Evolutionary conservation across 2,113 vertebrate genomes (phyloP).

Genomic region (Pheucticus melanocephalus): DNA sequence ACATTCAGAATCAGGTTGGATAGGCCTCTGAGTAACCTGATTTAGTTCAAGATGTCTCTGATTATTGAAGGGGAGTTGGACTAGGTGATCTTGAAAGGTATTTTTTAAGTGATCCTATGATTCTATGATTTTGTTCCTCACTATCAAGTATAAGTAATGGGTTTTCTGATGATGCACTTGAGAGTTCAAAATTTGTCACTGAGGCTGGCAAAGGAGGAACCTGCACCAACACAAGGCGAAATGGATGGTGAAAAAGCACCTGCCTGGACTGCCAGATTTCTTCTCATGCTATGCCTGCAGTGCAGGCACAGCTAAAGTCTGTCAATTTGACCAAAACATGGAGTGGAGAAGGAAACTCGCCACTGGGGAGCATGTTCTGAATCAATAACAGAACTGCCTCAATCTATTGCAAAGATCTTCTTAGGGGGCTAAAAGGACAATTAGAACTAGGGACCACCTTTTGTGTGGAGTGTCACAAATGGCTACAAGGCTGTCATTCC

Average conservation of each 20-base stretch:
- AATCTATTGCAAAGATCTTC: not conserved
- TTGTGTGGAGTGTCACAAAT: not conserved
- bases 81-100: not conserved
- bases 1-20: not conserved
- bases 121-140: not conserved
- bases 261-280: not conserved
- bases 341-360: not conserved
- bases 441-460: not conserved
- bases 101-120: not conserved
- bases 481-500: not conserved
- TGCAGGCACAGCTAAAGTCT: not conserved
- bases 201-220: not conserved
- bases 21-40: not conserved
- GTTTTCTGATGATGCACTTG: not conserved
- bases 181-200: not conserved
- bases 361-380: not conserved
- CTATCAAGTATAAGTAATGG: not conserved
- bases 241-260: accelerated
- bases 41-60: not conserved
- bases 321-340: not conserved
- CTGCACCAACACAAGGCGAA: not conserved
- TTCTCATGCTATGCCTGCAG: not conserved
- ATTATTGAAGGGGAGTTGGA: not conserved
- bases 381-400: not conserved
- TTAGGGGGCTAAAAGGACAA: not conserved